Evolutionary conservation across 2,888 invertebrate species (phyloP), one percentile per base, ranked within the genome.

Genomic region (Morpho achilles): DNA sequence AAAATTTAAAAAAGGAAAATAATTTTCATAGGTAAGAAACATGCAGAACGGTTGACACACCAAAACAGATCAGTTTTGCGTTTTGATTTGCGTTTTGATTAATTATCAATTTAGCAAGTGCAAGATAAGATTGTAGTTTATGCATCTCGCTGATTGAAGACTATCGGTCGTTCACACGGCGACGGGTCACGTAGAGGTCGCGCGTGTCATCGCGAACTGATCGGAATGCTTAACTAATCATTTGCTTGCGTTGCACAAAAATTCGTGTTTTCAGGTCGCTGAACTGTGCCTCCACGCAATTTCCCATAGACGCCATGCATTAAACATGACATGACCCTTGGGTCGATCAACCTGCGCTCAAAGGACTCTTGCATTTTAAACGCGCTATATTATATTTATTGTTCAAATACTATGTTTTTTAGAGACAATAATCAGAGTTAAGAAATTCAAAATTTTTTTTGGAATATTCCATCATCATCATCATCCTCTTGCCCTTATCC

Each of bases 211-310:
- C 69, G 70, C 58, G 68, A 63, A 68, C 75, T 79, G 81, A 77
- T 75, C 76, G 75, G 81, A 80, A 80, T 82, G 75, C 73, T 72
- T 72, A 78, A 80, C 70, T 73, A 72, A 73, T 68, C 75, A 75
- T 79, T 77, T 76, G 74, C 76, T 75, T 72, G 78, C 69, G 69
- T 75, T 77, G 80, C 80, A 80, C 79, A 77, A 77, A 80, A 78
- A 73, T 75, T 72, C 70, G 71, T 75, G 70, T 68, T 70, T 66
- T 53, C 67, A 67, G 78, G 78, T 75, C 77, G 66, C 61, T 70
- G 76, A 79, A 74, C 80, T 72, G 63, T 69, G 53, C 60, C 46
- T 54, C 55, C 43, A 58, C 59, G 58, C 61, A 53, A 56, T 63
- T 61, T 64, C 62, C 63, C 63, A 57, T 61, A 63, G 63, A 55